Evolutionary conservation across 1,140 invertebrate genomes (phyloP).

Genomic region (Conus ventricosus): DNA sequence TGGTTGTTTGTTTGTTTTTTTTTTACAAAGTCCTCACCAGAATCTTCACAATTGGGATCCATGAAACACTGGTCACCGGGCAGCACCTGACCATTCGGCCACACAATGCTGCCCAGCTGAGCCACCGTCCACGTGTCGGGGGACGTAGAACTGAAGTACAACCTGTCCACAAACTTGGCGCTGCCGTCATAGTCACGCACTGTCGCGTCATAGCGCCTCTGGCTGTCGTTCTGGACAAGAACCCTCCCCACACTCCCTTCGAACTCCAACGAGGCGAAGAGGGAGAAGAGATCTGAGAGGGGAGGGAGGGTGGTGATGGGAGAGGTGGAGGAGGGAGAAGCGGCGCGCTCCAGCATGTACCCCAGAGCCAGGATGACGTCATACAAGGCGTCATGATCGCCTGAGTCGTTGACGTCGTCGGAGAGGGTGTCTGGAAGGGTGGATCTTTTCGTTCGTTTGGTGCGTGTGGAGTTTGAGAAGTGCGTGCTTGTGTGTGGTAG

Average conservation of each 20-base stretch:
- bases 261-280: neutral
- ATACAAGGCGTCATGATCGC: neutral
- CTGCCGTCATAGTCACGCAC: neutral
- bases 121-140: neutral
- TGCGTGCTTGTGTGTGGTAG: neutral
- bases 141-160: neutral
- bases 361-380: slow-evolving; percentile 5
- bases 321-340: neutral
- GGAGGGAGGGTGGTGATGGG: neutral
- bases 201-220: neutral
- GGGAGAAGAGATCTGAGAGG: neutral
- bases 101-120: neutral
- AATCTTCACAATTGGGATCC: neutral
- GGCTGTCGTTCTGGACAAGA: neutral
- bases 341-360: neutral
- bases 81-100: slow-evolving; percentile 8
- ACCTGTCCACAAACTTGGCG: neutral
- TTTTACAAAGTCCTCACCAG: neutral
- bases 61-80: neutral
- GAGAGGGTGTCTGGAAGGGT: neutral
- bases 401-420: neutral
- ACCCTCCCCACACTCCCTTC: neutral
- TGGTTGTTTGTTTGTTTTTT: too few relatives aligned
- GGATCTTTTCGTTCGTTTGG: neutral
- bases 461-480: neutral